Percentiles rank a stretch among this genome's conserved stretches.
Evolutionary conservation across 2,888 invertebrate species (phyloP).

Genomic region (Diaperis boleti): DNA sequence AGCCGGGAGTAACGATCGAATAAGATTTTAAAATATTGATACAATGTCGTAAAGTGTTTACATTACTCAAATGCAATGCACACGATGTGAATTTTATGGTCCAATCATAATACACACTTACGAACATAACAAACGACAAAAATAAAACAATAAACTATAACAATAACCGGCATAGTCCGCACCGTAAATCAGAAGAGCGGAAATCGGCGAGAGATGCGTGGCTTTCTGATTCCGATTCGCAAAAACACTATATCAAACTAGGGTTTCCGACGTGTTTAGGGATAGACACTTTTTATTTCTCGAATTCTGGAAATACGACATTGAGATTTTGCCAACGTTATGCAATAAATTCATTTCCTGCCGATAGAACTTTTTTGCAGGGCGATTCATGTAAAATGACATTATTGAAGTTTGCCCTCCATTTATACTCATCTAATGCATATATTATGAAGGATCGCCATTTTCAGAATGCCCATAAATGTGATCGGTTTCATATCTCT

Average conservation of each 20-base stretch:
- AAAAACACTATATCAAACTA: slow-evolving; percentile 44
- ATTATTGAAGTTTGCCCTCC: no score
- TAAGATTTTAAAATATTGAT: slow-evolving; percentile 48
- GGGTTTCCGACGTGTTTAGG: slow-evolving; percentile 43
- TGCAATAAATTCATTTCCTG: slow-evolving; percentile 39
- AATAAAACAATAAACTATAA: slow-evolving; percentile 58
- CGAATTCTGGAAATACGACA: slow-evolving; percentile 32
- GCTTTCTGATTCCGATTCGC: slow-evolving; percentile 28
- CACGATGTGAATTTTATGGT: slow-evolving; percentile 58
- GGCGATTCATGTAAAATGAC: no score
- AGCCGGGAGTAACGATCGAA: slow-evolving; percentile 31
- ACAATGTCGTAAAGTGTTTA: slow-evolving; percentile 54
- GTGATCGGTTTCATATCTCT: no score
- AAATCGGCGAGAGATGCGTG: slow-evolving; percentile 46
- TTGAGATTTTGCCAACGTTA: slow-evolving; percentile 36
- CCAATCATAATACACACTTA: slow-evolving; percentile 58
- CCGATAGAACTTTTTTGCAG: no score
- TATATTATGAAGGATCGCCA: no score
- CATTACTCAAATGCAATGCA: slow-evolving; percentile 56
- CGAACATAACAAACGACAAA: slow-evolving; percentile 56
- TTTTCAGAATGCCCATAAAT: no score
- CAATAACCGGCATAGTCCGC: slow-evolving; percentile 46
- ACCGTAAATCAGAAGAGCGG: slow-evolving; percentile 49
- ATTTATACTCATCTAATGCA: no score
- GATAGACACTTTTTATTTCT: slow-evolving; percentile 31